Base-by-base conservation (phyloP, 30 jellyfish, hydroid and myxozoan species). In the Sanderia malayensis region DNA sequence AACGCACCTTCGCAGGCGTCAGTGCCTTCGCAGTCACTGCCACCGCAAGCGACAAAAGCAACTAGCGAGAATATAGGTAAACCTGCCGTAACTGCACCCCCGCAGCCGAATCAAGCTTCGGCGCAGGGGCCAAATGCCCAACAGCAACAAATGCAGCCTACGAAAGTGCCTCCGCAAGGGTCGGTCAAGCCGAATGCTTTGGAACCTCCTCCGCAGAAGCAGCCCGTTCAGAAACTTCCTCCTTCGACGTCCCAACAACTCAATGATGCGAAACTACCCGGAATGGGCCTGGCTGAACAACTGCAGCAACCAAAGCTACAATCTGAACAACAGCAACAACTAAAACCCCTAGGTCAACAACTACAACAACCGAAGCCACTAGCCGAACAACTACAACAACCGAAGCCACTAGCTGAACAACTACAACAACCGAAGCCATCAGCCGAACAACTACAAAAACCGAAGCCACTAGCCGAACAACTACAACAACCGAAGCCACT, bases 11-110 rank as follows among this genome's bases (percentile, higher is more conserved):
- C n/a, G n/a, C n/a, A n/a, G n/a, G n/a, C n/a, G n/a, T n/a, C n/a
- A n/a, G n/a, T n/a, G n/a, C 34, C 21, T 27, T 47, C 64, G 32
- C 78, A 62, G 11, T 23, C 28, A 24, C 57, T 25, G 69, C 67
- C 67, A 1, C 20, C 83, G 17, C 71, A 31, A 67, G 37, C 66
- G 96, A 81, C 94, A 87, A 87, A 87, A 87, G 96, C 96, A 87
- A 87, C 96, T 87, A 87, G 96, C 95, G 86, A 79, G 65, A 34
- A 67, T 41, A 41, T 41, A 15, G 55, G 15, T 41, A 41, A 41
- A 41, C 55, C 55, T 15, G 15, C 55, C 15, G 55, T 41, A 20
- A 19, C 52, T 26, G 44, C 70, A 19, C 70, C 17, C 73, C 81
- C 69, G 8, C 81, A 34, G 41, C 44, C 41, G 21, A 25, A 34